phyloP scores from a whole-genome alignment of 2,797 vertebrate species.

The Cuniculus paca region DNA sequence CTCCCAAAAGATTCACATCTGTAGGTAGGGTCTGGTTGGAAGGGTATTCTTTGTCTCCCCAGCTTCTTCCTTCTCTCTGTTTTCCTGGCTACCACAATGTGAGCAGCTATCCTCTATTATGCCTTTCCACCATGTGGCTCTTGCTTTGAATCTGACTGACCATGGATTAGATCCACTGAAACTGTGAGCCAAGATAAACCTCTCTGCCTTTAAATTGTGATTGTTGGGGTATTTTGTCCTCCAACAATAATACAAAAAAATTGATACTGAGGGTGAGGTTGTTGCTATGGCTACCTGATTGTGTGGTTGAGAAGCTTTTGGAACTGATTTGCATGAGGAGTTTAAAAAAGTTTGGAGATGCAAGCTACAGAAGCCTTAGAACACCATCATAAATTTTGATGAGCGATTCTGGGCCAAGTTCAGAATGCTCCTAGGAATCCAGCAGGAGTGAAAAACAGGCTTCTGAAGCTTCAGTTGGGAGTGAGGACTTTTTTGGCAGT shows the following conservation, averaged over 20 bases:
- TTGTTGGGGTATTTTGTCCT: not conserved
- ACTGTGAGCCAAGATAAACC: not conserved
- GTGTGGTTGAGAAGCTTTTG: not conserved
- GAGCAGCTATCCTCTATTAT: not conserved
- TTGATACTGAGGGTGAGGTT: not conserved
- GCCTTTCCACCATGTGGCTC: not conserved
- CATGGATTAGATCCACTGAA: not conserved
- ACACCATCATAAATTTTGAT: not conserved
- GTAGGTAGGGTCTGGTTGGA: not conserved
- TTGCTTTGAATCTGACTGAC: not conserved
- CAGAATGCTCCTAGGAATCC: not conserved
- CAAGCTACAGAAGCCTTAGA: not conserved
- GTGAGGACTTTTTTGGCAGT: not conserved
- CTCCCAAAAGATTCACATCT: not conserved
- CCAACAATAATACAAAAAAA: not conserved
- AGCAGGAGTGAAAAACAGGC: not conserved
- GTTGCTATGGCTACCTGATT: not conserved
- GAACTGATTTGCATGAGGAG: not conserved
- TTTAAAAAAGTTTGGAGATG: not conserved
- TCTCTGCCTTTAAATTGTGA: not conserved
- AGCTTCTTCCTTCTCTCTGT: not conserved
- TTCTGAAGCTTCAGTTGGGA: not conserved
- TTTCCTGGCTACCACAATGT: not conserved
- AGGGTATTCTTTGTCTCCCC: not conserved
- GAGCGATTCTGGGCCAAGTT: not conserved